Base-by-base conservation (phyloP, 2,113 vertebrate species). In the Menidia beryllina region DNA sequence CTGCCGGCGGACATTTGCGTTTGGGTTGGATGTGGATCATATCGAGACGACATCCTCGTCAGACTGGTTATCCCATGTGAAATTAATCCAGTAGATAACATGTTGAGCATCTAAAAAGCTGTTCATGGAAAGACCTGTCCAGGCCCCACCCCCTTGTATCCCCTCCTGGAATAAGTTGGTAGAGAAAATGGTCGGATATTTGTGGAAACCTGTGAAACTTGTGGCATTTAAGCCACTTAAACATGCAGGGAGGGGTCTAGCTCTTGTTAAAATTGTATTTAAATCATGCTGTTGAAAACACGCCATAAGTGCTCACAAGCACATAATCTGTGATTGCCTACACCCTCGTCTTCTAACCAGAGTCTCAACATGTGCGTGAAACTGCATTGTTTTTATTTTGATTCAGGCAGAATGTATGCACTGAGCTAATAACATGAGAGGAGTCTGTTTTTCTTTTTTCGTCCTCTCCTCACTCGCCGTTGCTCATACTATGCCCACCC, bases 261-360 rank as follows among this genome's bases (percentile, higher is more conserved):
- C 20, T 65, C 38, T 63, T 64, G 6, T 36, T 43, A 62, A 49
- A 72, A 26, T 45, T 69, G 60, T 23, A 57, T 66, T 21, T 83
- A 79, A 80, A 81, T 77, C 66, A 68, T 47, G 20, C 45, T 57
- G 68, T 61, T 58, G 36, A 13, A n/a, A 41, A n/a, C 48, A 83
- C 66, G 77, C 25, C 14, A 27, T 23, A 62, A 72, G 66, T 73
- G 55, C 65, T 69, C 85, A 88, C 69, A 73, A 55, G 20, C 47
- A 38, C 52, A 69, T 84, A 81, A 89, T 70, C 81, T 57, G 77
- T 80, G 77, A 69, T 81, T 83, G 79, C 87, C 77, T 2, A 69
- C 86, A 86, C 87, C 84, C 55, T n/a, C n/a, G n/a, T n/a, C n/a
- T 60, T 30, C 17, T 41, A 41, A 26, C 13, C 12, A 10, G 12